Evolutionary conservation across 2,888 invertebrate genomes (phyloP).

Genomic region (Calameuta pallipes): DNA sequence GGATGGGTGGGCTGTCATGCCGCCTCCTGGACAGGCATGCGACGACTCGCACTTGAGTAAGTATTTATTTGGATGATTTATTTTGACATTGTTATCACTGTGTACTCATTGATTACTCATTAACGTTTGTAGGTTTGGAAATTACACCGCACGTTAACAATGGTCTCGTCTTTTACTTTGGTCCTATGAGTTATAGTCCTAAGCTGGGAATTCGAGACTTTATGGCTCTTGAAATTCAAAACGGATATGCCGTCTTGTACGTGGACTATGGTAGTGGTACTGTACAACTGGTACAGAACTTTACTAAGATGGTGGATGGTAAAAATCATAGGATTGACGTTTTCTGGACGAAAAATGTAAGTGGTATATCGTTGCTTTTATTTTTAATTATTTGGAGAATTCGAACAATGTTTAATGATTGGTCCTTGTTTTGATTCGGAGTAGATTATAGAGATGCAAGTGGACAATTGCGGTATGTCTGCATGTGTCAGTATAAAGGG

Average conservation of each 20-base stretch:
- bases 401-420: neutral
- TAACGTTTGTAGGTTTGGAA: slow-evolving; percentile 69
- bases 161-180: slow-evolving; percentile 91
- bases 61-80: slow-evolving; percentile 3
- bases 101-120: neutral
- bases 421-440: slow-evolving; percentile 14
- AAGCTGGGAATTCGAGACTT: slow-evolving; percentile 83
- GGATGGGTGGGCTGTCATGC: slow-evolving; percentile 94
- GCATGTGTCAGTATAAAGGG: slow-evolving; percentile 79
- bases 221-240: slow-evolving; percentile 86
- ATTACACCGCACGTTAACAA: slow-evolving; percentile 81
- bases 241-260: slow-evolving; percentile 85
- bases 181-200: slow-evolving; percentile 79
- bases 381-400: neutral
- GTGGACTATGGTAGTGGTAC: slow-evolving; percentile 92
- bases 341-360: slow-evolving; percentile 66
- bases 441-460: slow-evolving; percentile 78
- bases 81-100: neutral
- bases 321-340: slow-evolving; percentile 88
- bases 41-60: slow-evolving; percentile 75
- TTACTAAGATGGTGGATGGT: slow-evolving; percentile 83
- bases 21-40: slow-evolving; percentile 83
- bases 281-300: slow-evolving; percentile 73
- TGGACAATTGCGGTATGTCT: slow-evolving; percentile 79
- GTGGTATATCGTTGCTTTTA: slow-evolving; percentile 20